Conservation (phyloP, 2,113 vertebrate genomes). For the Leucoraja erinaceus region DNA sequence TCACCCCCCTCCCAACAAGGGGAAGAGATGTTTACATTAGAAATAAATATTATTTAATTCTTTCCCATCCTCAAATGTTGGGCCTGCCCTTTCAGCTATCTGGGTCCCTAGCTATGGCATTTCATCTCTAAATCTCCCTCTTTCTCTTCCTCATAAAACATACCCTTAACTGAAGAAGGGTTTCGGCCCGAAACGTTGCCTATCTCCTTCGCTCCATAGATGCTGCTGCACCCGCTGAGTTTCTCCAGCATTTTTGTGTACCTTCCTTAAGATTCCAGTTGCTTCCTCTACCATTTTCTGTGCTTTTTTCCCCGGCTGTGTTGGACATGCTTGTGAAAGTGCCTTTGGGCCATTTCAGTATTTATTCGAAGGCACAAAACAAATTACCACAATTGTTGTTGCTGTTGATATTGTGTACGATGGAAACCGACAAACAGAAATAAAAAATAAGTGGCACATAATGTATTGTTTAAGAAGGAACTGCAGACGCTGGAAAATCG, state of each 20-base stretch:
- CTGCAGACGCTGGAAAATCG: no score
- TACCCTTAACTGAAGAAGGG: neutral
- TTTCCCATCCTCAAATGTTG: neutral
- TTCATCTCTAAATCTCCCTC: neutral
- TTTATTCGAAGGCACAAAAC: neutral
- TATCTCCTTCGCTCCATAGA: no score
- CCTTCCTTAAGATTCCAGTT: neutral
- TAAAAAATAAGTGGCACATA: neutral
- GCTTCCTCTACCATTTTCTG: no score
- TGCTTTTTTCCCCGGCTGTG: no score
- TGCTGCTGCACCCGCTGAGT: no score
- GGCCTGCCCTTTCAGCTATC: neutral
- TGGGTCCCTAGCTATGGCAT: neutral
- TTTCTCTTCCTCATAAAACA: neutral
- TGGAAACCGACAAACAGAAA: neutral
- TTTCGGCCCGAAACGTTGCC: no score
- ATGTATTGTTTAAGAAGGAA: no score
- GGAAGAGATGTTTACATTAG: neutral
- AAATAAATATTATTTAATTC: neutral
- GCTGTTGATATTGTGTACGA: neutral
- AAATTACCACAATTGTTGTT: neutral
- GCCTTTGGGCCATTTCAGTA: neutral
- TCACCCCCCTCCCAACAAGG: neutral
- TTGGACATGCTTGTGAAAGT: no score
- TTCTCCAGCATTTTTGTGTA: no score